Conservation (phyloP, 2,113 vertebrate genomes). For the Mungos mungo region DNA sequence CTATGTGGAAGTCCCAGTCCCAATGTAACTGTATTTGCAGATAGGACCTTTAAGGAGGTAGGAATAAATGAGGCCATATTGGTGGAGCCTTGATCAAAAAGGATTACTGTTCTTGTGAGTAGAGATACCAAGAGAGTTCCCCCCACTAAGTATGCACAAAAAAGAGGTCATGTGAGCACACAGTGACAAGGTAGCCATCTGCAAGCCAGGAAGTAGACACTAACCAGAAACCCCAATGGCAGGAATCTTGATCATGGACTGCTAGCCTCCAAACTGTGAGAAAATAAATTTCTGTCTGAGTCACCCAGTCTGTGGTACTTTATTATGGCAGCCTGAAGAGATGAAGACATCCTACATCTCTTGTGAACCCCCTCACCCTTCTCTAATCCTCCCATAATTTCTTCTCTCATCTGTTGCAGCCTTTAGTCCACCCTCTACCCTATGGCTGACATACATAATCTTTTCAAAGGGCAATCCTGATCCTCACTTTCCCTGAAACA, state of each 20-base stretch:
- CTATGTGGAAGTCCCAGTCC: background rate
- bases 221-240: background rate
- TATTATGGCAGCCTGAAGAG: background rate
- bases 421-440: background rate
- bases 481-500: background rate
- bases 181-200: background rate
- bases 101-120: background rate
- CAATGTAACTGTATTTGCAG: background rate
- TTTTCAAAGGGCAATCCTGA: background rate
- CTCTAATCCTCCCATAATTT: background rate
- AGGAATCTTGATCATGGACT: background rate
- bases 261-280: background rate
- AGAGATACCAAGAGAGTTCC: background rate
- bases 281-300: background rate
- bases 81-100: background rate
- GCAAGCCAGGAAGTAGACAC: background rate
- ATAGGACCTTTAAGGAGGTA: background rate
- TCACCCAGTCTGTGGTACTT: background rate
- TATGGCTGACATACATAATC: background rate
- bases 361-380: background rate
- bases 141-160: background rate
- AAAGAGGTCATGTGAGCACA: background rate
- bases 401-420: background rate
- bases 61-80: background rate
- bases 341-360: background rate